These are phyloP conservation scores for Actenoides lindsayi DNA, from an alignment of 2,113 vertebrate species.

Conservation along the genomic window DNA sequence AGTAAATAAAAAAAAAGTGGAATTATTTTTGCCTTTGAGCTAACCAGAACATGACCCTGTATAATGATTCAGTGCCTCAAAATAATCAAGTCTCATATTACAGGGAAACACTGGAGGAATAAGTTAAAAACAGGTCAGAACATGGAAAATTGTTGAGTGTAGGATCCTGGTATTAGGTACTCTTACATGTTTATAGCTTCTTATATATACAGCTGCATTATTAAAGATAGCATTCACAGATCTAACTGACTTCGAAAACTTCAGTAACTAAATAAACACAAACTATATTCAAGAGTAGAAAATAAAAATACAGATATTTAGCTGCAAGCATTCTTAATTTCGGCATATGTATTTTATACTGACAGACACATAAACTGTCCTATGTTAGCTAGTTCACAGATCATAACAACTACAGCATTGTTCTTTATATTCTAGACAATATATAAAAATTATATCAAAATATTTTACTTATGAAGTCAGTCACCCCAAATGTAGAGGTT, in stretches of 20 bases:
- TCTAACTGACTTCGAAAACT: background rate
- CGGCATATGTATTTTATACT: background rate
- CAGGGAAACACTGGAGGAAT: background rate
- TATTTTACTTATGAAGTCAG: slow-evolving; percentile 30
- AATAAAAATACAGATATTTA: background rate
- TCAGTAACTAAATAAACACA: background rate
- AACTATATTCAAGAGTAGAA: background rate
- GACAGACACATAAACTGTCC: background rate
- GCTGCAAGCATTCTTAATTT: background rate
- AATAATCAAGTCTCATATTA: slow-evolving; percentile 29
- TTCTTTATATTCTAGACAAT: background rate
- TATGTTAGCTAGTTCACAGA: background rate
- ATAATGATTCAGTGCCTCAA: slow-evolving; percentile 11
- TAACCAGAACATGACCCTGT: slow-evolving; percentile 16
- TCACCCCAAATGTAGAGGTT: background rate
- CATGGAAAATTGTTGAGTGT: background rate
- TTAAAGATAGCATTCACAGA: background rate
- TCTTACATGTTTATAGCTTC: background rate
- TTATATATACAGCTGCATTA: slow-evolving; percentile 5
- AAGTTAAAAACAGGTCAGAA: slow-evolving; percentile 47
- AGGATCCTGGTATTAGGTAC: background rate
- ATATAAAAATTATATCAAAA: background rate
- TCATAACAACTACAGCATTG: background rate
- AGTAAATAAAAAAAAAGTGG: background rate
- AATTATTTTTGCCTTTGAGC: slow-evolving; percentile 29